phyloP scores from a whole-genome alignment of 2,888 invertebrate species.

The Phyllotreta cruciferae region DNA sequence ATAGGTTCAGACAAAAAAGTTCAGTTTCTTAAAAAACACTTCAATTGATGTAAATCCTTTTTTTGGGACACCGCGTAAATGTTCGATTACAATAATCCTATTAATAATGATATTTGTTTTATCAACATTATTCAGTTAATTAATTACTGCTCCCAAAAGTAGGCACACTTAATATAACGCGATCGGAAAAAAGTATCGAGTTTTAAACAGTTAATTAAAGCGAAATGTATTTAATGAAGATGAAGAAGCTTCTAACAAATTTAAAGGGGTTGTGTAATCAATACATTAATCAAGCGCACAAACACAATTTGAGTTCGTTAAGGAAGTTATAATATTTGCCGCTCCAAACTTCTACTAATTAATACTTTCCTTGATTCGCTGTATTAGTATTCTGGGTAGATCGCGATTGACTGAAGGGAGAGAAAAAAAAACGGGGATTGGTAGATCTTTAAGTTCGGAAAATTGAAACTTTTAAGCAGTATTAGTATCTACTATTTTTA shows the following conservation, averaged over 20 bases:
- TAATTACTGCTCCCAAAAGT: not conserved
- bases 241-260: constrained; percentile 49
- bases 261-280: constrained; percentile 58
- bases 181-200: constrained; percentile 1
- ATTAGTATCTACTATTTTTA: no score
- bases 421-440: no score
- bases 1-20: no score
- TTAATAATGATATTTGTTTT: not conserved
- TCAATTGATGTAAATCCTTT: no score
- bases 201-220: constrained; percentile 34
- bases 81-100: not conserved
- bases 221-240: constrained; percentile 43
- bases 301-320: constrained; percentile 60
- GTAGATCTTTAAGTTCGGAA: no score
- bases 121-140: no score
- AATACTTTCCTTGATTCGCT: constrained; percentile 49
- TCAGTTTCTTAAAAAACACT: no score
- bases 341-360: constrained; percentile 58
- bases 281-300: constrained; percentile 60
- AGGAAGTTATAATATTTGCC: constrained; percentile 60
- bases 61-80: no score
- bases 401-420: not conserved
- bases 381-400: constrained; percentile 49
- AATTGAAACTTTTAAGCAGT: no score
- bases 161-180: not conserved